A percentile compares a stretch with the other conserved stretches of the same genome.
phyloP scores from a whole-genome alignment of 2,797 vertebrate species.

The Coluber constrictor region DNA sequence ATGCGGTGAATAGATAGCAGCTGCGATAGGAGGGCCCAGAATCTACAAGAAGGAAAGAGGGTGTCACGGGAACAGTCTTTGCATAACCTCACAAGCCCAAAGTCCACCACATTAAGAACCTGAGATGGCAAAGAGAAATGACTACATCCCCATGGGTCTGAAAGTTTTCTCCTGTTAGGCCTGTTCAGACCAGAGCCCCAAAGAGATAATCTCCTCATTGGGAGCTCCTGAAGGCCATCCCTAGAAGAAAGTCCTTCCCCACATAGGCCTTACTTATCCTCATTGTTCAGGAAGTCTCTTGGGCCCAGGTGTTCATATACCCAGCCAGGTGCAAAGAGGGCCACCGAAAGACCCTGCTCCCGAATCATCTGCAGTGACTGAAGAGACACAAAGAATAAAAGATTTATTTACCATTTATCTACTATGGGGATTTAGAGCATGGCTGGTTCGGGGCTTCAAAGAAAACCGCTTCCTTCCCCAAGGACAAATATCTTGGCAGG shows the following conservation, averaged over 20 bases:
- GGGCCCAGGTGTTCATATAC: slow-evolving; percentile 86
- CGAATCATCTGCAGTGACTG: slow-evolving; percentile 88
- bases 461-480: background rate
- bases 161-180: background rate
- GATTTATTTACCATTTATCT: background rate
- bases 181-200: background rate
- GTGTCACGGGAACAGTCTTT: background rate
- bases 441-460: background rate
- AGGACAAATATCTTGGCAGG: background rate
- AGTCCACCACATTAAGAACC: background rate
- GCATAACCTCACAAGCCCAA: background rate
- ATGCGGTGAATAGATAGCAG: slow-evolving; percentile 79
- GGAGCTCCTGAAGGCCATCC: background rate
- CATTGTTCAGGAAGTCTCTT: slow-evolving; percentile 81
- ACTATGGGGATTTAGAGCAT: no score
- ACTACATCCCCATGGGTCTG: background rate
- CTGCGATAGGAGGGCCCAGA: slow-evolving; percentile 82
- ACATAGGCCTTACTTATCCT: slow-evolving; percentile 81
- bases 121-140: background rate
- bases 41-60: slow-evolving; percentile 69
- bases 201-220: background rate
- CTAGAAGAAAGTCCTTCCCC: background rate
- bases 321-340: slow-evolving; percentile 95
- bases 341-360: slow-evolving; percentile 80
- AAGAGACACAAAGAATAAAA: background rate